Evolutionary conservation across 1,140 invertebrate genomes (phyloP), one percentile per base, ranked within the genome.

Genomic region (Condylostylus longicornis): DNA sequence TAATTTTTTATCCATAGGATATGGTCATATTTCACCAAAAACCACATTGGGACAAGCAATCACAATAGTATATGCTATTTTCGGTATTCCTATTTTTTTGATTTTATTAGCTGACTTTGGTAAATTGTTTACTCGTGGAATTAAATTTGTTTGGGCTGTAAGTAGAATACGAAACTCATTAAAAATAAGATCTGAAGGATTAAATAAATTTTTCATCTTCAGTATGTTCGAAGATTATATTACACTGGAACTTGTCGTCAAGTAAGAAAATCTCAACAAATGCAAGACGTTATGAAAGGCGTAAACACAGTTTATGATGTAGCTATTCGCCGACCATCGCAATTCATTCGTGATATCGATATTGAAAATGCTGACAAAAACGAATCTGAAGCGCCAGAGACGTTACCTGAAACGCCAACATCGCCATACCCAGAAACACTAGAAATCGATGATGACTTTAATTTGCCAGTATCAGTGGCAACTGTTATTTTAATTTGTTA

Each of bases 71-170:
- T 97, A 97, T 52, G 87, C 91, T 4, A 77, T 93, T 32, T 79
- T 97, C 38, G 94, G 93, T 6, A 97, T 97, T 44, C 93, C 94
- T 1, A 70, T 98, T 44, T 82, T 86, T 40, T 68, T 97, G 21
- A 86, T 91, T 35, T 75, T 91, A 1, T 53, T 93, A 31, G 82
- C 86, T n/a, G 88, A 94, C 65, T 83, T 89, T 49, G 88, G 87
- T 41, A 91, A 91, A 67, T 65, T 93, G 1, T 86, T 91, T 51
- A 91, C 87, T 2, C 72, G 89, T 46, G 72, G 79, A 34, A 90
- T 97, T 33, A 90, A 94, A 57, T 89, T 87, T 54, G 65, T 90
- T n/a, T 95, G 91, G 79, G 77, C 82, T 3, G n/a, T n/a, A n/a
- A n/a, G n/a, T n/a, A n/a, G n/a, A n/a, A n/a, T n/a, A n/a, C n/a